Evolutionary conservation across 1,140 invertebrate species (phyloP).

Genomic region (Apis dorsata): DNA sequence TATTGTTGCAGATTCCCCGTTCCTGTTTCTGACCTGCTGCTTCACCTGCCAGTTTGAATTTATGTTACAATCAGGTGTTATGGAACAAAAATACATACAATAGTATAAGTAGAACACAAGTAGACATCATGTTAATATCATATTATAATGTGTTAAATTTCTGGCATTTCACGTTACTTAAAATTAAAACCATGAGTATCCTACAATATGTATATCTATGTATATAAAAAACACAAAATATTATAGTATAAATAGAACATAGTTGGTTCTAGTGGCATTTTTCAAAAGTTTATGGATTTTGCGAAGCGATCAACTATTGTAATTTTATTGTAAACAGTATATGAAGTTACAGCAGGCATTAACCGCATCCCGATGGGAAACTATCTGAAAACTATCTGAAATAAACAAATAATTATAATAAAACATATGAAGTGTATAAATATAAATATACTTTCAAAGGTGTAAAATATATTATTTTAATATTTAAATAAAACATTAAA

Average conservation of each 20-base stretch:
- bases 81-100: slow-evolving; percentile 72
- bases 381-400: slow-evolving; percentile 80
- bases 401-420: slow-evolving; percentile 78
- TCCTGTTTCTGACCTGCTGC: slow-evolving; percentile 68
- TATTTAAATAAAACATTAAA: slow-evolving; percentile 51
- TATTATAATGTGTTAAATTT: slow-evolving; percentile 62
- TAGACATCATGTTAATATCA: slow-evolving; percentile 67
- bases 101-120: slow-evolving; percentile 72
- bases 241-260: slow-evolving; percentile 66
- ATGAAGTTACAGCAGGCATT: slow-evolving; percentile 76
- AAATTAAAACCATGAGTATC: slow-evolving; percentile 70
- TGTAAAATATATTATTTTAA: slow-evolving; percentile 67
- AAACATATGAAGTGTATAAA: slow-evolving; percentile 57
- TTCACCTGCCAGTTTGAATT: slow-evolving; percentile 69
- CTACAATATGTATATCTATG: slow-evolving; percentile 69
- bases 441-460: slow-evolving; percentile 68
- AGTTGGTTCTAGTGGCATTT: slow-evolving; percentile 61
- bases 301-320: slow-evolving; percentile 68
- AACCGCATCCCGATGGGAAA: slow-evolving; percentile 77
- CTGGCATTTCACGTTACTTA: slow-evolving; percentile 65
- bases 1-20: slow-evolving; percentile 62
- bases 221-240: slow-evolving; percentile 66
- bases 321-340: slow-evolving; percentile 72
- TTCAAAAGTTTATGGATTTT: slow-evolving; percentile 66
- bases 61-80: slow-evolving; percentile 68